Conservation (phyloP, 2,888 invertebrate species). For the Ptychoptera albimana region DNA sequence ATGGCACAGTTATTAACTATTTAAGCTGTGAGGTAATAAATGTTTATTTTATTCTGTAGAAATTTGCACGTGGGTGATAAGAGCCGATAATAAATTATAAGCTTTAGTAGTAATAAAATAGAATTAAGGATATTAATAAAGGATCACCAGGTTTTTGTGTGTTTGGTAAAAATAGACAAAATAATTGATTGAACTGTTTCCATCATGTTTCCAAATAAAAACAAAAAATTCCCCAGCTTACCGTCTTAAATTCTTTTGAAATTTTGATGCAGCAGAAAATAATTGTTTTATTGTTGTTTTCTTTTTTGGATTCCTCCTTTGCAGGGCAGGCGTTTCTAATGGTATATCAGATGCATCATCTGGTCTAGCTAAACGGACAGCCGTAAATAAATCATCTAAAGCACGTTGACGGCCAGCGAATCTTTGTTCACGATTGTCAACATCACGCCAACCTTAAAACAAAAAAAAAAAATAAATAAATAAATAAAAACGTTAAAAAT, state of each 20-base stretch:
- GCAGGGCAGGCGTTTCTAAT: constrained; percentile 45
- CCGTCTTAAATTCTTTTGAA: constrained; percentile 83
- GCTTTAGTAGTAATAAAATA: too few relatives aligned
- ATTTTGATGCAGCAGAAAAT: constrained; percentile 91
- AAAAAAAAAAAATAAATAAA: constrained; percentile 5
- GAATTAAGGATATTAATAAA: too few relatives aligned
- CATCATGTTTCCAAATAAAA: not conserved
- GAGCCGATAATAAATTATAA: too few relatives aligned
- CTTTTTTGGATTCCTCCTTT: constrained; percentile 62
- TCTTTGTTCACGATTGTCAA: constrained; percentile 50
- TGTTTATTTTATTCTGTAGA: too few relatives aligned
- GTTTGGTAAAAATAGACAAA: too few relatives aligned
- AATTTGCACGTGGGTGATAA: too few relatives aligned
- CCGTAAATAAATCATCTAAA: constrained; percentile 56
- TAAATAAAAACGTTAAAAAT: not conserved
- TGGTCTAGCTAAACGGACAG: constrained; percentile 43
- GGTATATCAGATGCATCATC: constrained; percentile 46
- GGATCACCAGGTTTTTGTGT: too few relatives aligned
- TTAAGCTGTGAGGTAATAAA: too few relatives aligned
- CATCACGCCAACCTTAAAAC: constrained; percentile 65
- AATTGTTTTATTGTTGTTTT: constrained; percentile 83
- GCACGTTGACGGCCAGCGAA: constrained; percentile 53
- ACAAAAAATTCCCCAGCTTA: constrained; percentile 19
- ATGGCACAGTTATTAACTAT: too few relatives aligned
- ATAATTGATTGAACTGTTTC: too few relatives aligned